These are phyloP conservation scores for Entelurus aequoreus DNA, from an alignment of 2,113 vertebrate genomes.

Conservation along the genomic window DNA sequence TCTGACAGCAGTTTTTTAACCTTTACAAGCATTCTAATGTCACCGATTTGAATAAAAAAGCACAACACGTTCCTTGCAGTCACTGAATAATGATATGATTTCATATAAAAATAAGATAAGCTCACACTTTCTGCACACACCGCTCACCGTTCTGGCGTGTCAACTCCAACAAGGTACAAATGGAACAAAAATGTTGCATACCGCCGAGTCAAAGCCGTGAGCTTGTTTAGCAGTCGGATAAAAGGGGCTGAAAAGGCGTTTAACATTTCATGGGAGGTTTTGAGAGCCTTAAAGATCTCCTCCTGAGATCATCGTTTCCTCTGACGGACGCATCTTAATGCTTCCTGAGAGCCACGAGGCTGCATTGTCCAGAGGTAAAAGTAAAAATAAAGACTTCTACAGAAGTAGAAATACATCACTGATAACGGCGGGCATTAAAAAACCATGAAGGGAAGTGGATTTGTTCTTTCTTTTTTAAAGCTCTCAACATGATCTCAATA, in stretches of 20 bases:
- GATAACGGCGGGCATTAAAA: slow-evolving; percentile 60
- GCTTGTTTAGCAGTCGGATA: slow-evolving; percentile 2
- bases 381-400: slow-evolving; percentile 51
- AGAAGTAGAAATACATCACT: slow-evolving; percentile 62
- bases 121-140: background rate
- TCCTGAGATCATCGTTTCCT: slow-evolving; percentile 47
- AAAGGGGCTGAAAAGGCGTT: too few relatives aligned
- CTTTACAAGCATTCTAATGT: background rate
- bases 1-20: background rate
- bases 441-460: slow-evolving; percentile 60
- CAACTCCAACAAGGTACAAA: slow-evolving; percentile 21
- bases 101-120: background rate
- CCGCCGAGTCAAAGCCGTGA: slow-evolving; percentile 15
- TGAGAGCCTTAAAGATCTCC: slow-evolving; percentile 47
- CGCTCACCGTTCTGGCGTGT: background rate
- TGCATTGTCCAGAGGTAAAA: slow-evolving; percentile 51
- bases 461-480: slow-evolving; percentile 49
- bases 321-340: slow-evolving; percentile 50
- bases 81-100: background rate
- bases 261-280: slow-evolving; percentile 64
- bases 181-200: slow-evolving; percentile 9
- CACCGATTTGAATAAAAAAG: background rate
- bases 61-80: slow-evolving; percentile 8
- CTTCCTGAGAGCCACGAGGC: slow-evolving; percentile 50
- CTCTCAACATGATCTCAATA: slow-evolving; percentile 58